Conservation (phyloP, 2,797 vertebrate genomes). For the Oceanodroma leucorhoa region DNA sequence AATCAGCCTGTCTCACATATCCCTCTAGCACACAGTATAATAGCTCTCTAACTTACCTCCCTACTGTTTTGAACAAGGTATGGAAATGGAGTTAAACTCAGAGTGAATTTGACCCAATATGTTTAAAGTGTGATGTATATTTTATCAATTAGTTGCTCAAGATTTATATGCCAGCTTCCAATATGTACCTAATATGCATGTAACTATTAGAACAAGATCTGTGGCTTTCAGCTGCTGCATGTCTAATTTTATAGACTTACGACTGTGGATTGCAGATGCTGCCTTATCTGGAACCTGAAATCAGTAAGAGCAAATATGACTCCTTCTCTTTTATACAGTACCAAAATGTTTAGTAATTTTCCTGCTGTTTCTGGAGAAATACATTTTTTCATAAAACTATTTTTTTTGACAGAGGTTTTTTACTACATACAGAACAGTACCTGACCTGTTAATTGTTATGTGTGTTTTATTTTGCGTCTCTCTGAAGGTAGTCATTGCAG, state of each 20-base stretch:
- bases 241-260: not conserved
- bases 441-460: not conserved
- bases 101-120: not conserved
- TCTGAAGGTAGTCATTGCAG: not conserved
- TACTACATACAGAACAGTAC: not conserved
- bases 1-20: not conserved
- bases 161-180: not conserved
- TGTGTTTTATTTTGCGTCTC: not conserved
- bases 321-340: not conserved
- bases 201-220: not conserved
- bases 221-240: not conserved
- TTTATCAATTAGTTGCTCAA: not conserved
- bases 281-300: not conserved
- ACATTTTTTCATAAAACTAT: not conserved
- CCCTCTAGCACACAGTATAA: not conserved
- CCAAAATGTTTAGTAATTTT: not conserved
- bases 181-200: not conserved
- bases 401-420: not conserved
- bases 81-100: not conserved
- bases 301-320: not conserved
- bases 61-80: not conserved
- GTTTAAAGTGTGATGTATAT: not conserved
- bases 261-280: not conserved
- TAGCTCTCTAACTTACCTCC: not conserved
- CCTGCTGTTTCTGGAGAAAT: not conserved